Evolutionary conservation across 2,797 vertebrate genomes (phyloP), one percentile per base, ranked within the genome.

Genomic region (Euthynnus affinis): DNA sequence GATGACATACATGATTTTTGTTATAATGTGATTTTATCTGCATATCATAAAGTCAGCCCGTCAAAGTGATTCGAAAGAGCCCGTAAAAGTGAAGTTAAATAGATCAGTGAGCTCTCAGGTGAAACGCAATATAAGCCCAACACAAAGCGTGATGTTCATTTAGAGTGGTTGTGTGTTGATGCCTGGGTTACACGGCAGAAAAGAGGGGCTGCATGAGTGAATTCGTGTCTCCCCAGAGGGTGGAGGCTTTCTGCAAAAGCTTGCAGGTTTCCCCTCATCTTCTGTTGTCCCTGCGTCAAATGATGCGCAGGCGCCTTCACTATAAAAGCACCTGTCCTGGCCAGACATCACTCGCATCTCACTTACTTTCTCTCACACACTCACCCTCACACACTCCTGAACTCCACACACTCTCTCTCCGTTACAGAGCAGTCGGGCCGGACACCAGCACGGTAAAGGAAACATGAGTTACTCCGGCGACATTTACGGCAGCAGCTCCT

Each of bases 391-490:
- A 56, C 80, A 65, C 88, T 81, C 63, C 80, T 63, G 57, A 81
- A 80, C 86, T 84, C 86, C 90, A 91, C 87, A 68, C 88, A 32
- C 81, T 57, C 73, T 22, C 55, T 64, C 71, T 76, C 75, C 76
- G 56, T 55, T 74, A n/a, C 55, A 67, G 40, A 82, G 46, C 88
- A 78, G 76, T 48, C 57, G 74, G 71, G 73, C 80, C 74, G 58
- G 77, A 67, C 81, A 32, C 46, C 80, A 29, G 37, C 51, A 0
- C 56, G 10, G 13, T 23, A 37, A 64, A 72, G 75, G 37, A 83
- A 90, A 6, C 90, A 96, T 96, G 95, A 95, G 95, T 92, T 96
- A 86, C 78, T 83, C 91, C 88, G 55, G 90, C 82, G 94, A 94
- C 10, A 84, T 94, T 58, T 95, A 92, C 88, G 84, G 93, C 79